phyloP scores from a whole-genome alignment of 1,140 invertebrate species.

The Octopus bimaculoides region DNA sequence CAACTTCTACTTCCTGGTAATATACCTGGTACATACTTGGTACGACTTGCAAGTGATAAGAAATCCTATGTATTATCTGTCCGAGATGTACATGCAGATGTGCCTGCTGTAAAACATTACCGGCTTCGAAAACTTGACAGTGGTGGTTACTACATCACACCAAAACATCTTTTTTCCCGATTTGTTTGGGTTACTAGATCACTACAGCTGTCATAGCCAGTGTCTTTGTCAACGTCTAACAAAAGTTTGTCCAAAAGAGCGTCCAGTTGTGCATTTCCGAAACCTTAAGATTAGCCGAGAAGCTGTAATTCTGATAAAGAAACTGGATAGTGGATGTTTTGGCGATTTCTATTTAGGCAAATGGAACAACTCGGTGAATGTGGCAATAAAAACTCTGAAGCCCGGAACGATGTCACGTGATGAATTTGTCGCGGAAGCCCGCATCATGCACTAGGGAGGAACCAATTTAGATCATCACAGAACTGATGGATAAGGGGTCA shows the following conservation, averaged over 20 bases:
- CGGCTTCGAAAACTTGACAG: slow-evolving; percentile 94
- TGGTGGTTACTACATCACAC: slow-evolving; percentile 73
- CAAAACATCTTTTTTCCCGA: slow-evolving; percentile 79
- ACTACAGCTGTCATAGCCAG: slow-evolving; percentile 81
- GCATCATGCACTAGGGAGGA: slow-evolving; percentile 99
- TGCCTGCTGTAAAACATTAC: slow-evolving; percentile 99
- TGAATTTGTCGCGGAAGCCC: slow-evolving; percentile 96
- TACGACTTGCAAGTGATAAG: slow-evolving; percentile 61
- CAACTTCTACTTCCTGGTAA: slow-evolving; percentile 86
- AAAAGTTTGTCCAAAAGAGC: slow-evolving; percentile 85
- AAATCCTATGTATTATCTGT: slow-evolving; percentile 48
- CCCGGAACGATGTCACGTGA: slow-evolving; percentile 88
- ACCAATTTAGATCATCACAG: slow-evolving; percentile 99
- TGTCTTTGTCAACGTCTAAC: slow-evolving; percentile 92
- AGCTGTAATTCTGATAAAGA: slow-evolving; percentile 82
- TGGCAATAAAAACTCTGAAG: slow-evolving; percentile 89
- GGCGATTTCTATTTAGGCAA: slow-evolving; percentile 93
- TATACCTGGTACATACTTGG: slow-evolving; percentile 92
- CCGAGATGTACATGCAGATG: too few species aligned
- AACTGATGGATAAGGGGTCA: slow-evolving; percentile 97
- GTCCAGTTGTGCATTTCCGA: slow-evolving; percentile 95
- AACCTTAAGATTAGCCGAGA: slow-evolving; percentile 88
- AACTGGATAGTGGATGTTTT: slow-evolving; percentile 94
- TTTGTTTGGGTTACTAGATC: slow-evolving; percentile 84
- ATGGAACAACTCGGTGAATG: slow-evolving; percentile 85